A percentile compares a stretch with the other conserved stretches of the same genome.
Evolutionary conservation across 1,140 invertebrate species (phyloP).

Genomic region (Hetaerina americana): DNA sequence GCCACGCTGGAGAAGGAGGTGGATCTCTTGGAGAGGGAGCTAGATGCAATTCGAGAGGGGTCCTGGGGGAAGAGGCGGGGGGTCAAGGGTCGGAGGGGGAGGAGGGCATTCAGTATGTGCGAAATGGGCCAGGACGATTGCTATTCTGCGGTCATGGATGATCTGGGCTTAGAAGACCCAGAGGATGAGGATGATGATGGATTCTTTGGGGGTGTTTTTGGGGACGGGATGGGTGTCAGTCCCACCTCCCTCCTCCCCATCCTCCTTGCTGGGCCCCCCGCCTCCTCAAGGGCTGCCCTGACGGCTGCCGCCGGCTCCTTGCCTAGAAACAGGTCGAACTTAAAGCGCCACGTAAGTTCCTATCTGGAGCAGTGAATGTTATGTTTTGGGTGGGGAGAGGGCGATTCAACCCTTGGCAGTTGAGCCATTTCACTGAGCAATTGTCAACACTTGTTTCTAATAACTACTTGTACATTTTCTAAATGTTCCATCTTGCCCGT

Average conservation of each 20-base stretch:
- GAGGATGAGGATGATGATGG: not conserved
- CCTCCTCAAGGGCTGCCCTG: constrained; percentile 20
- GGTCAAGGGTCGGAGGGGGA: constrained; percentile 12
- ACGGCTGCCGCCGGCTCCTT: constrained; percentile 1
- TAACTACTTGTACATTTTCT: too few relatives aligned
- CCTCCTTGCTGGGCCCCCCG: constrained; percentile 19
- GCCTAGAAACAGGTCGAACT: constrained; percentile 3
- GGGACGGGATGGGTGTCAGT: not conserved
- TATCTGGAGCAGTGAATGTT: not conserved
- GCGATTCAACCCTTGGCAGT: not conserved
- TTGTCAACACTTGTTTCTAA: too few relatives aligned
- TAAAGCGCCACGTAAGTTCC: constrained; percentile 3
- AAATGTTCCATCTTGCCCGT: too few relatives aligned
- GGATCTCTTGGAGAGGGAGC: constrained; percentile 41
- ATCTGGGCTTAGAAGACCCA: not conserved
- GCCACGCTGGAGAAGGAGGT: constrained; percentile 72
- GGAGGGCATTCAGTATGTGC: not conserved
- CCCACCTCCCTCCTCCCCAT: constrained; percentile 20
- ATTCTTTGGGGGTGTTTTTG: not conserved
- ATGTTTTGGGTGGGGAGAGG: not conserved
- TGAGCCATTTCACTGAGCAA: not conserved
- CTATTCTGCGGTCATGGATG: not conserved
- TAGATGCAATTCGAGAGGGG: constrained; percentile 40
- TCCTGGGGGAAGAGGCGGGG: constrained; percentile 24
- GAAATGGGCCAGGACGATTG: not conserved